Conservation (phyloP, 2,797 vertebrate genomes). For the Aulostomus chinensis region DNA sequence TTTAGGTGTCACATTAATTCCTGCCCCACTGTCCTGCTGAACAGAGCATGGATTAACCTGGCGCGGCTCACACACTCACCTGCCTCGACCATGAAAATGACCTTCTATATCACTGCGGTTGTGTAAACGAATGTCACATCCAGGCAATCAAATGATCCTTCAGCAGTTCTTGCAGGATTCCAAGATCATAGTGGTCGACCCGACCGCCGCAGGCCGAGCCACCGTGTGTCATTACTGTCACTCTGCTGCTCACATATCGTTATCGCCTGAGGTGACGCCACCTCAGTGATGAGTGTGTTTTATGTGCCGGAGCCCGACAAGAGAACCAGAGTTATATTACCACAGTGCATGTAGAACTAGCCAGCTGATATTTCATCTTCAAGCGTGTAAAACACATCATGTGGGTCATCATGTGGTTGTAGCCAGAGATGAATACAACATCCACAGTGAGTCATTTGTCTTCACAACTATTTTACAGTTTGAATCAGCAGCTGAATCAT, state of each 20-base stretch:
- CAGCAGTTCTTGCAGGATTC: constrained; percentile 52
- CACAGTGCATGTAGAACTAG: background rate
- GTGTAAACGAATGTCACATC: constrained; percentile 63
- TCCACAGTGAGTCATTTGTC: constrained; percentile 6
- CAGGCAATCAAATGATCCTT: constrained; percentile 50
- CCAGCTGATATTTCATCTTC: constrained; percentile 6
- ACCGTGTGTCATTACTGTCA: constrained; percentile 34
- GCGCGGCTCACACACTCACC: constrained; percentile 31
- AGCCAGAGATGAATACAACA: constrained; percentile 23
- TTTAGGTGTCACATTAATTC: constrained; percentile 68
- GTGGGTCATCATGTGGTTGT: constrained; percentile 5
- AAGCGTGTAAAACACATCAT: constrained; percentile 21
- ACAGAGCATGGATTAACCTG: constrained; percentile 52
- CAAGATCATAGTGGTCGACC: constrained; percentile 43
- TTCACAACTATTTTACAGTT: background rate
- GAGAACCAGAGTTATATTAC: constrained; percentile 11
- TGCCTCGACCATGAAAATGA: constrained; percentile 37
- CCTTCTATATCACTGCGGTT: constrained; percentile 45
- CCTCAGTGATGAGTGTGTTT: constrained; percentile 38
- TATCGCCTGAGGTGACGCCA: constrained; percentile 51
- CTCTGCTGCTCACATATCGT: constrained; percentile 51
- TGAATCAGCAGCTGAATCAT: background rate
- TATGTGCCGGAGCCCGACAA: constrained; percentile 28
- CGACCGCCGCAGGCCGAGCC: constrained; percentile 15
- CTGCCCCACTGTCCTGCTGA: constrained; percentile 29